These are phyloP conservation scores for Climacteris rufus DNA, from an alignment of 2,113 vertebrate genomes.

Conservation along the genomic window DNA sequence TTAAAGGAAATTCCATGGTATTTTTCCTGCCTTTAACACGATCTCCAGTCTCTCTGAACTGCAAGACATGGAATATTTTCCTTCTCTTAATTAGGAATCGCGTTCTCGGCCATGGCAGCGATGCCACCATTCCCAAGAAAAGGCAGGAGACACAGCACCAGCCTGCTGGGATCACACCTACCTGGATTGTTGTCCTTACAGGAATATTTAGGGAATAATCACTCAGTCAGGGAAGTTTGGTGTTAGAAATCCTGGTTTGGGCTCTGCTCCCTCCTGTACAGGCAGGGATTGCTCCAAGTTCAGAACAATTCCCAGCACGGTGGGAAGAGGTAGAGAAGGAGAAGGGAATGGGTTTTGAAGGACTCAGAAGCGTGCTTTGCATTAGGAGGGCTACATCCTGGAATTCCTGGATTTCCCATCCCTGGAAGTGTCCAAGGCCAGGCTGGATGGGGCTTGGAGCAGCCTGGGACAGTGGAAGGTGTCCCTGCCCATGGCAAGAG, in stretches of 20 bases:
- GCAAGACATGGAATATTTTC: neutral
- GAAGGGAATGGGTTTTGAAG: neutral
- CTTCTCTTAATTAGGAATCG: rapidly evolving
- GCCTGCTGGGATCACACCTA: neutral
- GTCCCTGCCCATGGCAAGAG: neutral
- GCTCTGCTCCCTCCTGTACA: too few relatives aligned
- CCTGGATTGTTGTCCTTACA: neutral
- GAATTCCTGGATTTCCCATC: neutral
- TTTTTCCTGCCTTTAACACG: neutral
- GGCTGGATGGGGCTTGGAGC: neutral
- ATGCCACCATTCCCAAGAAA: neutral
- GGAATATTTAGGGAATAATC: neutral
- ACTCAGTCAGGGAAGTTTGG: neutral
- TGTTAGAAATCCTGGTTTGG: neutral
- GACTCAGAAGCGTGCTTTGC: neutral
- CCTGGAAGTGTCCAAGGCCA: neutral
- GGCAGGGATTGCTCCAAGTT: neutral
- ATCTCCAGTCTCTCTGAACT: neutral
- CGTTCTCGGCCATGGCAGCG: rapidly evolving
- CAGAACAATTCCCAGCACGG: neutral
- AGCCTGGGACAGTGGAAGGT: neutral
- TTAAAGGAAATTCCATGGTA: neutral
- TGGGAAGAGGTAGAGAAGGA: neutral
- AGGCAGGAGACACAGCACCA: neutral
- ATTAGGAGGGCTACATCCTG: neutral